These are phyloP conservation scores for Arctopsyche grandis DNA, from an alignment of 1,140 invertebrate species.

Conservation along the genomic window DNA sequence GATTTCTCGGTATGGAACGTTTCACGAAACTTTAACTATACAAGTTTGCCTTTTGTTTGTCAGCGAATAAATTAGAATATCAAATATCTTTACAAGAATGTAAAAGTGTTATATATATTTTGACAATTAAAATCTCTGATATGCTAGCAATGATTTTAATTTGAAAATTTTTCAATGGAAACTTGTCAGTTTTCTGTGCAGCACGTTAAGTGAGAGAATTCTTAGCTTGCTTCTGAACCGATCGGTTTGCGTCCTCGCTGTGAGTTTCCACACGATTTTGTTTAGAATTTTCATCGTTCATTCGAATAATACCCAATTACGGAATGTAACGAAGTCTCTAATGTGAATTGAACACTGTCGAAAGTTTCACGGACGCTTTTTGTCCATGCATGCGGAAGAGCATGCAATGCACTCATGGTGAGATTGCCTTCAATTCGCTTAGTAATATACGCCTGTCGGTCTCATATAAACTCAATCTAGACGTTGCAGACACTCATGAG, in stretches of 20 bases:
- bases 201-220: too few relatives aligned
- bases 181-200: too few relatives aligned
- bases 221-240: too few relatives aligned
- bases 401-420: neutral
- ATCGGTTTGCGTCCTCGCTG: too few relatives aligned
- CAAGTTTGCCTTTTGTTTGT: slow-evolving; percentile 24
- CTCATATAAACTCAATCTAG: neutral
- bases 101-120: too few relatives aligned
- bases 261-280: too few relatives aligned
- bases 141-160: too few relatives aligned
- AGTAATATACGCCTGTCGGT: slow-evolving; percentile 4
- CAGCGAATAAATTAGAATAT: slow-evolving; percentile 30
- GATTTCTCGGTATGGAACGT: slow-evolving; percentile 39
- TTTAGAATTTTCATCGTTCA: too few relatives aligned
- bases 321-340: neutral
- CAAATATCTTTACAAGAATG: too few relatives aligned
- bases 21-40: slow-evolving; percentile 34
- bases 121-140: too few relatives aligned
- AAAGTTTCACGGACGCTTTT: slow-evolving; percentile 23
- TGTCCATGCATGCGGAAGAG: neutral
- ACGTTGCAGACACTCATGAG: neutral
- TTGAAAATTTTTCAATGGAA: too few relatives aligned
- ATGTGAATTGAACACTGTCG: slow-evolving; percentile 22
- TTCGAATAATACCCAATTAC: too few relatives aligned
- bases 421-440: slow-evolving; percentile 31